These are phyloP conservation scores for Peribatodes rhomboidaria DNA, from an alignment of 2,888 invertebrate species.

Conservation along the genomic window DNA sequence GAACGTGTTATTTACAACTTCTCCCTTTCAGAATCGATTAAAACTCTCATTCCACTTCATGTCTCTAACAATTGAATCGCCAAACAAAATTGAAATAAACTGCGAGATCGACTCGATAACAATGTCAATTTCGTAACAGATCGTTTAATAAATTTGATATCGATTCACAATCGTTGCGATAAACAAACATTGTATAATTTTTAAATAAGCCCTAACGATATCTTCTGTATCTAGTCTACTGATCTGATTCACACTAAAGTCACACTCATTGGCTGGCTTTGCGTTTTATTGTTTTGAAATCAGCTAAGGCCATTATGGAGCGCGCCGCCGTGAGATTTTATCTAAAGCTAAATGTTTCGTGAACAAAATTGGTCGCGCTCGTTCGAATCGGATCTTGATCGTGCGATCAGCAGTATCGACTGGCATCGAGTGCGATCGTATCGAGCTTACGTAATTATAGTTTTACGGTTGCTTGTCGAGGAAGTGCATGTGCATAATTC, in stretches of 20 bases:
- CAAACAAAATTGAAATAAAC: constrained; percentile 26
- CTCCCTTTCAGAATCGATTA: constrained; percentile 18
- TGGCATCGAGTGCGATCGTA: constrained; percentile 57
- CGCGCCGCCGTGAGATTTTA: constrained; percentile 72
- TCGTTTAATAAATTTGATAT: constrained; percentile 44
- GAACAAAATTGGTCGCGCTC: constrained; percentile 84
- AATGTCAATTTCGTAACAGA: constrained; percentile 39
- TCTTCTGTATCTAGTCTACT: constrained; percentile 69
- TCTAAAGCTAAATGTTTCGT: constrained; percentile 81
- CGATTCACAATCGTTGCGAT: constrained; percentile 44
- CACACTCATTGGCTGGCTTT: constrained; percentile 68
- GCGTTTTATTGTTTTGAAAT: constrained; percentile 76
- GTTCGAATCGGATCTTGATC: constrained; percentile 74
- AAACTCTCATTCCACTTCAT: constrained; percentile 11
- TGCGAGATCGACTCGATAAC: constrained; percentile 37
- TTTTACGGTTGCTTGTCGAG: constrained; percentile 63
- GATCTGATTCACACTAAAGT: constrained; percentile 81
- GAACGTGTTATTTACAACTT: constrained; percentile 21
- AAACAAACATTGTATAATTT: constrained; percentile 64
- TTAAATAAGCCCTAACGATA: constrained; percentile 63
- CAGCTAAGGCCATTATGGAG: constrained; percentile 60
- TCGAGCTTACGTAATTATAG: constrained; percentile 80
- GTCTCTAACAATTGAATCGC: constrained; percentile 16
- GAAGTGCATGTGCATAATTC: constrained; percentile 70
- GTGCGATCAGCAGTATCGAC: constrained; percentile 69